These are phyloP conservation scores for Drosophila monieri DNA, from an alignment of 2,888 invertebrate genomes.

Conservation along the genomic window DNA sequence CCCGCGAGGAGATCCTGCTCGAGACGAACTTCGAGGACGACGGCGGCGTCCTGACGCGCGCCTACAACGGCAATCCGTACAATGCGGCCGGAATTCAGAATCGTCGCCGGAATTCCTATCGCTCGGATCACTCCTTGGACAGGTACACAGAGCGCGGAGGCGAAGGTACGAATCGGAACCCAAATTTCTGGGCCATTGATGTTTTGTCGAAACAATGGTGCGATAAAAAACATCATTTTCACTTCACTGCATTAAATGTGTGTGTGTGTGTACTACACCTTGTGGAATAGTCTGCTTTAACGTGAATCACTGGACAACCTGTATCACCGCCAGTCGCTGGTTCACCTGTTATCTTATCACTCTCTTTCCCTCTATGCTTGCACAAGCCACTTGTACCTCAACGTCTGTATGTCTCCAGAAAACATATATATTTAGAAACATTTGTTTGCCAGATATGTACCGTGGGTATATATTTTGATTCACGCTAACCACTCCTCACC, in stretches of 20 bases:
- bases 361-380: constrained; percentile 28
- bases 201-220: not conserved
- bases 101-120: constrained; percentile 77
- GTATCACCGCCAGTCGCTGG: constrained; percentile 22
- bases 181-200: constrained; percentile 5
- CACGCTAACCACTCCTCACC: not conserved
- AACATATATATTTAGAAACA: not conserved
- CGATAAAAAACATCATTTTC: not conserved
- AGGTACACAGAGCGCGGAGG: constrained; percentile 83
- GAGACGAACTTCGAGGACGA: constrained; percentile 85
- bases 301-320: constrained; percentile 41
- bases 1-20: constrained; percentile 83
- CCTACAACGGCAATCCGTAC: constrained; percentile 82
- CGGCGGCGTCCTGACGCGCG: constrained; percentile 83
- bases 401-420: constrained; percentile 1
- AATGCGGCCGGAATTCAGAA: constrained; percentile 63
- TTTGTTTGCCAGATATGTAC: not conserved
- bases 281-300: constrained; percentile 18
- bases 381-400: constrained; percentile 24
- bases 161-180: constrained; percentile 72
- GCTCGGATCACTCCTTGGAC: constrained; percentile 83
- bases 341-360: constrained; percentile 45
- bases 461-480: not conserved
- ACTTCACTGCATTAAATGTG: constrained; percentile 15
- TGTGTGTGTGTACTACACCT: constrained; percentile 23